Conservation (phyloP, 2,888 invertebrate species). For the Coelinius sp. region DNA sequence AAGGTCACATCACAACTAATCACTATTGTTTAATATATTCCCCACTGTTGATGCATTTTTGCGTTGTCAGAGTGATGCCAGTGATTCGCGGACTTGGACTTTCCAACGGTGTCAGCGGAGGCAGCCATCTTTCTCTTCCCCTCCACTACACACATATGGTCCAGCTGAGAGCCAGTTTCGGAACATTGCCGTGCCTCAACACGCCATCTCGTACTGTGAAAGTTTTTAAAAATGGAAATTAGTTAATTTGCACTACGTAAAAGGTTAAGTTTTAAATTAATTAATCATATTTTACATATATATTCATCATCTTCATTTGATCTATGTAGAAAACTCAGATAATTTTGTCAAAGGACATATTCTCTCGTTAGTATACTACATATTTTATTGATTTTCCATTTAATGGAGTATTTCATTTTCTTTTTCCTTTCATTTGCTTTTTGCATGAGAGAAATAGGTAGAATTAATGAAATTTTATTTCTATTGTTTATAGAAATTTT, state of each 20-base stretch:
- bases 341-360: no score
- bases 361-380: no score
- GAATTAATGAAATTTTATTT: no score
- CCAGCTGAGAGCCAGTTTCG: slow-evolving; percentile 45
- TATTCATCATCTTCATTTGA: not conserved
- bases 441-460: no score
- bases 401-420: no score
- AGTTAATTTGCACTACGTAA: not conserved
- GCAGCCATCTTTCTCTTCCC: slow-evolving; percentile 45
- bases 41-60: not conserved
- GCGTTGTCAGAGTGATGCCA: not conserved
- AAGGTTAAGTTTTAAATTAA: not conserved
- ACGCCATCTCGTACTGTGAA: slow-evolving; percentile 42
- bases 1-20: not conserved
- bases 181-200: slow-evolving; percentile 48
- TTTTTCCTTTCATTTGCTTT: no score
- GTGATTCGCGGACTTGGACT: not conserved
- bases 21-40: not conserved
- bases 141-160: slow-evolving; percentile 20
- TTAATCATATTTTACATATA: not conserved
- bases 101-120: slow-evolving; percentile 2
- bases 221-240: not conserved
- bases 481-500: no score
- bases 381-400: no score
- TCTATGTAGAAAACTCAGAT: not conserved